Evolutionary conservation across 2,888 invertebrate species (phyloP).

Genomic region (Chrysolina oricalcia): DNA sequence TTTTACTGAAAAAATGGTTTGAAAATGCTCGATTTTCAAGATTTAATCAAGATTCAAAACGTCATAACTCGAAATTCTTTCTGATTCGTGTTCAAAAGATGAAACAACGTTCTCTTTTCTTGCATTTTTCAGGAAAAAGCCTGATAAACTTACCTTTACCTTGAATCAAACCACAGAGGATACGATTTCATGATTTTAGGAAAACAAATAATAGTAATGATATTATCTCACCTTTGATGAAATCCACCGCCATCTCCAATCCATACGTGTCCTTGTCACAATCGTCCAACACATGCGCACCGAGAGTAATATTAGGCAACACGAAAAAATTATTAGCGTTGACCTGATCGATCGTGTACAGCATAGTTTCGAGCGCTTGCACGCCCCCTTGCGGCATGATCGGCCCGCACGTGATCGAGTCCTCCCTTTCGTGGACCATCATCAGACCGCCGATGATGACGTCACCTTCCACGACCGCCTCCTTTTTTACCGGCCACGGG

Average conservation of each 20-base stretch:
- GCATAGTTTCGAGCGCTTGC: conserved; percentile 92
- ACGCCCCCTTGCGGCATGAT: conserved; percentile 95
- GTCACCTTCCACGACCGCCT: conserved; percentile 91
- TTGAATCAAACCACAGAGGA: too few relatives aligned
- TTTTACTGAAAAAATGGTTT: too few relatives aligned
- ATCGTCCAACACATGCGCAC: conserved; percentile 93
- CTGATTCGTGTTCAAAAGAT: too few relatives aligned
- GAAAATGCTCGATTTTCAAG: too few relatives aligned
- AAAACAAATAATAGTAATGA: too few relatives aligned
- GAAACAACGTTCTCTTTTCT: too few relatives aligned
- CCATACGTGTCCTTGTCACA: conserved; percentile 98
- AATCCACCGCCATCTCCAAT: conserved; percentile 95
- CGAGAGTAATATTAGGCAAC: conserved; percentile 86
- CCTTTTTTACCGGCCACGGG: conserved; percentile 88
- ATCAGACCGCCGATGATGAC: conserved; percentile 92
- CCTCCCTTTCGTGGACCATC: conserved; percentile 96
- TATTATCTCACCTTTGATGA: conserved; percentile 88
- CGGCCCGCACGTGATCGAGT: conserved; percentile 90
- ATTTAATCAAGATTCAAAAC: too few relatives aligned
- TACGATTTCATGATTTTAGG: too few relatives aligned
- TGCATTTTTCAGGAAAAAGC: too few relatives aligned
- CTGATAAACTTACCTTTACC: too few relatives aligned
- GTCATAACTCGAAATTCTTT: too few relatives aligned
- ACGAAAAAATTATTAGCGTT: conserved; percentile 78
- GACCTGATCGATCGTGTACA: conserved; percentile 89